Base-by-base conservation (phyloP, 2,888 invertebrate species). In the Acheta domesticus region DNA sequence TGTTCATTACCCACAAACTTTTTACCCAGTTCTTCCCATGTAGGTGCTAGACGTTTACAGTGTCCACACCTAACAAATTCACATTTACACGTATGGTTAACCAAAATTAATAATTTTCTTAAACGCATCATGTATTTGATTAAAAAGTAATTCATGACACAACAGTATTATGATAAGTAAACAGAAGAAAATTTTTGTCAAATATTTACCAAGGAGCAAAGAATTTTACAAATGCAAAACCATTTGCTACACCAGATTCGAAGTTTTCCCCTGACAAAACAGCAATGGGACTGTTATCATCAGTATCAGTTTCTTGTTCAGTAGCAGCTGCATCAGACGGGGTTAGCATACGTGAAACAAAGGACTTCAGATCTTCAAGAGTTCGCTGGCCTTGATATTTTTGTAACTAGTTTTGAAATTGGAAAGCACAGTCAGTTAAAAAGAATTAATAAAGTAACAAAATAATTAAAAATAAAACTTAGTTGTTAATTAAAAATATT, bases 1-100 rank as follows among this genome's bases (percentile, higher is more conserved):
- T 89, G 87, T 0, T 88, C 87, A 81, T 91, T 90, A 75, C 89
- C 89, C 79, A 90, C 88, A 83, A 93, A 92, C 83, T 92, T 92
- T 81, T 92, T 91, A 0, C 93, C 95, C 4, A 97, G 87, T 83
- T 94, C 92, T 83, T 94, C 91, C 96, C 96, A 96, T 1, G 93
- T 92, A 0, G 95, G 94, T 50, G 92, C 93, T 80, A 96, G 86
- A 84, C 94, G 91, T 88, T 96, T 95, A 85, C 96, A 96, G 85
- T 96, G 95, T 1, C 95, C 94, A 85, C 95, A 95, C 92, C 92
- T 92, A 84, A 83, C 85, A 80, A 74, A 74, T 20, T 12, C 21
- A 14, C n/a, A 74, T 16, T 74, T 74, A 21, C 74, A 74, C 12
- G 16, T 23, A n/a, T 76, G 14, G 20, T 20, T 48, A 21, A 11